These are phyloP conservation scores for Labrus mixtus DNA, from an alignment of 2,113 vertebrate genomes.

Conservation along the genomic window DNA sequence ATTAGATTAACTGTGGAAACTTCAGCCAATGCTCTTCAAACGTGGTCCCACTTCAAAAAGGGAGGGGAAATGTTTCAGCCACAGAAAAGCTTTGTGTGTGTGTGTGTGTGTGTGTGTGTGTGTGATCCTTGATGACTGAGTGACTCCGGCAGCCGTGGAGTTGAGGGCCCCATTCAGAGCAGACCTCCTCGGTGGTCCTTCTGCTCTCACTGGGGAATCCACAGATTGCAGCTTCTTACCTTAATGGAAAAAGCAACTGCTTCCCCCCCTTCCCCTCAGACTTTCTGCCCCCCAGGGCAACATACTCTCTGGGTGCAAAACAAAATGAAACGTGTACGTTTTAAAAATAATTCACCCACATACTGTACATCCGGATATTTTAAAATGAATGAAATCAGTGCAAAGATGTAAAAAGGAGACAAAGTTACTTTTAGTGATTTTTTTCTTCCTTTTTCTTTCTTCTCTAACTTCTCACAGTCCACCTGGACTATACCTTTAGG, in stretches of 20 bases:
- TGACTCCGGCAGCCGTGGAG: conserved; percentile 77
- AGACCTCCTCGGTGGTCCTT: conserved; percentile 79
- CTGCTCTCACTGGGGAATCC: conserved; percentile 78
- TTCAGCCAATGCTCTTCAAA: conserved; percentile 51
- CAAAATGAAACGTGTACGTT: background rate
- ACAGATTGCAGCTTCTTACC: conserved; percentile 70
- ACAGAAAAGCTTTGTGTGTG: conserved; percentile 19
- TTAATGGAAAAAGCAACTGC: conserved; percentile 70
- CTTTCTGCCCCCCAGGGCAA: conserved; percentile 16
- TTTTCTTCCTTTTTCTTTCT: too few species aligned
- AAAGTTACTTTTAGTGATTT: too few species aligned
- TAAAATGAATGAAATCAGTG: too few species aligned
- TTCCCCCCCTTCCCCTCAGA: conserved; percentile 18
- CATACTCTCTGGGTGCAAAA: conserved; percentile 8
- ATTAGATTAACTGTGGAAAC: conserved; percentile 73
- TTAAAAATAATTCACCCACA: too few species aligned
- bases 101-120: conserved; percentile 35
- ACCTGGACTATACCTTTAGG: too few species aligned
- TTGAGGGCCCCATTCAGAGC: conserved; percentile 74
- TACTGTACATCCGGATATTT: too few species aligned
- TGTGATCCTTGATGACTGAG: conserved; percentile 71
- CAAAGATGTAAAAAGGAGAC: too few species aligned
- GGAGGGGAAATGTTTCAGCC: conserved; percentile 49
- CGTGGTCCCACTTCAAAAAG: conserved; percentile 59
- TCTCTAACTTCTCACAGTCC: too few species aligned